phyloP scores from a whole-genome alignment of 2,797 vertebrate genomes.

The Semotilus atromaculatus region DNA sequence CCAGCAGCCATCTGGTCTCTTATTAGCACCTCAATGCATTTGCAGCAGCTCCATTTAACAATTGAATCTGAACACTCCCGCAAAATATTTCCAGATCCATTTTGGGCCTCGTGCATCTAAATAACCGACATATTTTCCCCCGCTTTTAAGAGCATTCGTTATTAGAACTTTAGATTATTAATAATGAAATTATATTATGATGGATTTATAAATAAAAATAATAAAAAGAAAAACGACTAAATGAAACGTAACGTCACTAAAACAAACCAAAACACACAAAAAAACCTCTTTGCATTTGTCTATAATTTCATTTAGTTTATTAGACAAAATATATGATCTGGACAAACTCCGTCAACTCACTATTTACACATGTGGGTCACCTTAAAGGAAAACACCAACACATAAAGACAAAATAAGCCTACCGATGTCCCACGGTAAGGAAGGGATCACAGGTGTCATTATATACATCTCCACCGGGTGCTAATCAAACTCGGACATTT shows the following conservation, averaged over 20 bases:
- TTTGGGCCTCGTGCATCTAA: neutral
- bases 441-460: constrained; percentile 80
- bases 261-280: neutral
- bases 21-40: constrained; percentile 90
- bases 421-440: constrained; percentile 83
- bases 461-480: constrained; percentile 86
- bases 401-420: constrained; percentile 83
- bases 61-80: constrained; percentile 70
- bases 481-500: constrained; percentile 84
- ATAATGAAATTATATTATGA: neutral
- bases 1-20: constrained; percentile 89
- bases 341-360: constrained; percentile 95
- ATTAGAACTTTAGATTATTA: neutral
- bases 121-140: neutral
- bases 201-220: constrained; percentile 18
- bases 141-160: neutral
- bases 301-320: constrained; percentile 99
- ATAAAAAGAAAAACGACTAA: constrained; percentile 16
- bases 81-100: constrained; percentile 24
- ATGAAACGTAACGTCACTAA: neutral
- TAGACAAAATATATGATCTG: constrained; percentile 99
- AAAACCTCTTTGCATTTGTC: constrained; percentile 64
- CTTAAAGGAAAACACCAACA: constrained; percentile 88
- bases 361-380: constrained; percentile 98
- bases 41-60: constrained; percentile 78